phyloP scores from a whole-genome alignment of 2,113 vertebrate species.

The Ictalurus punctatus region DNA sequence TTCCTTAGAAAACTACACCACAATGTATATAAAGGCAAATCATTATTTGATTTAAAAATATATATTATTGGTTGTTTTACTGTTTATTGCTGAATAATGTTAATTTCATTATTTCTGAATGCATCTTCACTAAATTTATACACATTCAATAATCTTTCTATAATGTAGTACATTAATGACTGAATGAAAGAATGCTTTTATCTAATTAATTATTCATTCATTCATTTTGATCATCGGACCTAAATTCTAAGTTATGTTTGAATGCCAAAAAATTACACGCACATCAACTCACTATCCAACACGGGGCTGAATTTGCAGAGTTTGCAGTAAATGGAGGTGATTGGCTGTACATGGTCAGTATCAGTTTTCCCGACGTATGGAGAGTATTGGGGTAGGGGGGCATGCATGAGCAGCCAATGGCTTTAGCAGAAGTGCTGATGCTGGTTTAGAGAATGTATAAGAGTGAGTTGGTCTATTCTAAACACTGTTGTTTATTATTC shows the following conservation, averaged over 20 bases:
- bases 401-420: constrained; percentile 9
- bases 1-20: not conserved
- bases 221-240: not conserved
- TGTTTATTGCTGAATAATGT: not conserved
- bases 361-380: constrained; percentile 42
- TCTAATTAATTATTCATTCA: not conserved
- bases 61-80: not conserved
- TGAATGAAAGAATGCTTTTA: not conserved
- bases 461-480: constrained; percentile 30
- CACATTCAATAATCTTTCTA: not conserved
- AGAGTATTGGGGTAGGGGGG: not conserved
- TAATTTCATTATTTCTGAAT: not conserved
- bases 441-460: not conserved
- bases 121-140: not conserved
- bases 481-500: constrained; percentile 51
- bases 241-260: not conserved
- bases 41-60: not conserved
- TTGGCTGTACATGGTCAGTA: constrained; percentile 48
- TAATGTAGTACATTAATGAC: not conserved
- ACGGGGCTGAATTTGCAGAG: not conserved
- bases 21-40: not conserved
- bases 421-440: not conserved
- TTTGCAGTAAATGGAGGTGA: constrained; percentile 47
- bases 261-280: not conserved
- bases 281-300: not conserved